Base-by-base conservation (phyloP, 2,113 vertebrate genomes). In the Oriolus oriolus region DNA sequence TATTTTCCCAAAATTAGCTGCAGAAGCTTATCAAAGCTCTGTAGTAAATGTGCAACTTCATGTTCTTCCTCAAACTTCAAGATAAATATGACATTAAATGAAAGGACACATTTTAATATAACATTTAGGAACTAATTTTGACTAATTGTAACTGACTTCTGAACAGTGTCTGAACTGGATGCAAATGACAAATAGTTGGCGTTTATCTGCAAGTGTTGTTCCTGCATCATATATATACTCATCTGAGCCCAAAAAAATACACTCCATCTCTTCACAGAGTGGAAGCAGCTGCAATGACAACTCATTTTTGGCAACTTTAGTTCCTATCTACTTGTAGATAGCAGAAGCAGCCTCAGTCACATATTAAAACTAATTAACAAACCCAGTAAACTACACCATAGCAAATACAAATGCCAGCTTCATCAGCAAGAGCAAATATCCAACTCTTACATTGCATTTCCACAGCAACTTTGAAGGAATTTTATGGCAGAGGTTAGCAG, bases 81-180 rank as follows among this genome's bases (percentile, higher is more conserved):
- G 44, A 90, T 81, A 95, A 96, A 93, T 94, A 84, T 92, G 95
- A 90, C 93, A 96, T 94, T 96, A 96, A 90, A 88, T 78, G 47
- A 95, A 97, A 96, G 96, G 95, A 97, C 92, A 88, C 47, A 93
- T 96, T 97, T 94, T 86, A 88, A 96, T 94, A 47, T 93, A 96
- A 94, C 93, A 96, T 96, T 96, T 96, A 63, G 68, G 69, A 91
- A 75, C 37, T 92, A 93, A 96, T 89, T 86, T 94, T 92, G 59
- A 60, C 52, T 95, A 74, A 96, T 94, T 96, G 93, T 76, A 91
- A 75, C 95, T 68, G 69, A 79, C 93, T 95, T 94, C 63, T 87
- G 84, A 96, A 70, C 76, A 84, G 60, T 47, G 95, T 96, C 92
- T 96, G 85, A 95, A 94, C 93, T 86, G 85, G 90, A 96, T 97